Base-by-base conservation (phyloP, 2,113 vertebrate genomes). In the Pholis gunnellus region DNA sequence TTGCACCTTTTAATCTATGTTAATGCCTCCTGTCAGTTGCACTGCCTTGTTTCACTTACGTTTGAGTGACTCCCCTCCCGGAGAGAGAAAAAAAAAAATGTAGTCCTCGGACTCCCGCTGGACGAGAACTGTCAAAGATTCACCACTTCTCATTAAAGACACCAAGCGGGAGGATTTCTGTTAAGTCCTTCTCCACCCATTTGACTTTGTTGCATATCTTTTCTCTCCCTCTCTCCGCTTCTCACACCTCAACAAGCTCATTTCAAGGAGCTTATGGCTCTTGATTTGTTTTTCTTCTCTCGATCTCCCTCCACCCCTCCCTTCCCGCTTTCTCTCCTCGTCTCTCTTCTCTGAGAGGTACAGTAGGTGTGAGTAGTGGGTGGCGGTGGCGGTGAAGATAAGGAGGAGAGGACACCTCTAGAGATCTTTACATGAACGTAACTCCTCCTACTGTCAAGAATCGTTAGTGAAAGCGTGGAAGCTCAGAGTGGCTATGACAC, bases 311-410 rank as follows among this genome's bases (percentile, higher is more conserved):
- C 72, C 86, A 63, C 77, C 78, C 70, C 84, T 65, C 72, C 87
- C 79, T 50, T 75, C 70, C 67, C 59, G 20, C 79, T 78, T 50
- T 78, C 88, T 87, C 91, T 89, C 77, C 57, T 72, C 57, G 13
- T 78, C 78, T 83, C 91, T 82, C 90, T 83, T 82, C 71, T 84
- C 88, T 83, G 78, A 76, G 91, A 92, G 92, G 89, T 91, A 83
- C 85, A 89, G 92, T 92, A 92, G 89, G 89, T 94, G 93, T 90
- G 83, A 84, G 88, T 81, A 79, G 89, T 91, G 86, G 76, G 83
- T 88, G 86, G 83, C 8, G 13, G 85, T 79, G 78, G 46, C 31
- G 59, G 67, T 78, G 80, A 79, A 86, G 83, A 78, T 68, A 71
- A 61, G 61, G 74, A 78, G 57, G 78, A 68, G 59, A 83, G 82